phyloP scores from a whole-genome alignment of 2,113 vertebrate genomes.

The Hoplias malabaricus region DNA sequence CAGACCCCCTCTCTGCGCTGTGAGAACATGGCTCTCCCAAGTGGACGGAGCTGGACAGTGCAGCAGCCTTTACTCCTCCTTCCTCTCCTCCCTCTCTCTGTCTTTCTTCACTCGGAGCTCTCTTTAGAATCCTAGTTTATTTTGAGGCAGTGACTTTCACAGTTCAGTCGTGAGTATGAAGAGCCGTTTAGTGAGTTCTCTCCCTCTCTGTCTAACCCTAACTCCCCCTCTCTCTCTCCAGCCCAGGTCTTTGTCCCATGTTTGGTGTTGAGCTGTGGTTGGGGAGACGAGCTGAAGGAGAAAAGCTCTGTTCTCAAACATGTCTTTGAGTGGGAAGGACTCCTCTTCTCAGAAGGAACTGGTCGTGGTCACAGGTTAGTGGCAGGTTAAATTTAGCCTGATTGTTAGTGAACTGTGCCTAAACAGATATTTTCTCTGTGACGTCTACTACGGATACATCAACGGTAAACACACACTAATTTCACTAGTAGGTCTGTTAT shows the following conservation, averaged over 20 bases:
- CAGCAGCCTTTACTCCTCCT: not conserved
- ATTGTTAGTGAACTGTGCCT: too few relatives aligned
- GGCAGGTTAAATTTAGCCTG: not conserved
- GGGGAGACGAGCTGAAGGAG: not conserved
- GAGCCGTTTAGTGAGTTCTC: too few relatives aligned
- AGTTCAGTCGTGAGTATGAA: not conserved
- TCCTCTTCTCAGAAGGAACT: not conserved
- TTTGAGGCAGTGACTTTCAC: too few relatives aligned
- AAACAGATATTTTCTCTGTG: too few relatives aligned
- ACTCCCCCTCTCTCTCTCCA: too few relatives aligned
- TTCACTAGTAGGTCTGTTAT: too few relatives aligned
- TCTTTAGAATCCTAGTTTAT: too few relatives aligned
- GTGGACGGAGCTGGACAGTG: conserved; percentile 46
- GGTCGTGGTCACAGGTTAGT: conserved; percentile 31
- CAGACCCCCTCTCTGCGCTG: conserved; percentile 2
- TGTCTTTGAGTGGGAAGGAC: not conserved
- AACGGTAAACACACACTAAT: too few relatives aligned
- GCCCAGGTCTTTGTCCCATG: not conserved
- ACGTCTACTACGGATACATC: too few relatives aligned
- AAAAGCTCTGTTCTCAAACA: not conserved
- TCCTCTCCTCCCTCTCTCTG: too few relatives aligned
- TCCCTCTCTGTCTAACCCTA: too few relatives aligned
- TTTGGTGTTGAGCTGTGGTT: not conserved
- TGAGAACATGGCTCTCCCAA: conserved; percentile 48
- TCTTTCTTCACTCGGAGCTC: not conserved